Evolutionary conservation across 2,888 invertebrate genomes (phyloP).

Genomic region (Eristalis arbustorum): DNA sequence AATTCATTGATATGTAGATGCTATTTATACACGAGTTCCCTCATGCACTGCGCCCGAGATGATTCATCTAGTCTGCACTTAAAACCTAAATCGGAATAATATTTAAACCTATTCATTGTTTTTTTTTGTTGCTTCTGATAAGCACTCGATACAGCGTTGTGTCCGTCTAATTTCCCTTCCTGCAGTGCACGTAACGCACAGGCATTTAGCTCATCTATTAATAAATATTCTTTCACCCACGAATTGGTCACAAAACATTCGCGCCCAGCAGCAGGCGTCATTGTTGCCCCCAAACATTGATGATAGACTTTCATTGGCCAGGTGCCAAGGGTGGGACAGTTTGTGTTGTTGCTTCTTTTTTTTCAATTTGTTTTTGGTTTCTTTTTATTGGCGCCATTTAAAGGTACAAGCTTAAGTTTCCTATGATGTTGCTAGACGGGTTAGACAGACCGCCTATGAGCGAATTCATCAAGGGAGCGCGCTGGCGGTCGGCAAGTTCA

Average conservation of each 20-base stretch:
- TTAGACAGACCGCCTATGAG: neutral
- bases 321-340: slow-evolving; percentile 29
- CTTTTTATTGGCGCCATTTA: neutral
- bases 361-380: neutral
- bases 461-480: neutral
- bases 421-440: neutral
- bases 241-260: slow-evolving; percentile 48
- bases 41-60: neutral
- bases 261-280: slow-evolving; percentile 8
- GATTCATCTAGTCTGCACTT: neutral
- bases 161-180: neutral
- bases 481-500: slow-evolving; percentile 11
- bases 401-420: slow-evolving; percentile 5
- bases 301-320: slow-evolving; percentile 20
- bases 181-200: neutral
- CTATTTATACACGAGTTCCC: neutral
- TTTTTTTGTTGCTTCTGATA: neutral
- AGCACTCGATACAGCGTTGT: neutral
- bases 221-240: slow-evolving; percentile 60
- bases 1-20: neutral
- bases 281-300: neutral
- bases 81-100: neutral
- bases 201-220: slow-evolving; percentile 45
- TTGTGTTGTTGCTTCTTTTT: neutral
- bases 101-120: neutral